Base-by-base conservation (phyloP, 2,113 vertebrate genomes). In the Pterocles gutturalis region DNA sequence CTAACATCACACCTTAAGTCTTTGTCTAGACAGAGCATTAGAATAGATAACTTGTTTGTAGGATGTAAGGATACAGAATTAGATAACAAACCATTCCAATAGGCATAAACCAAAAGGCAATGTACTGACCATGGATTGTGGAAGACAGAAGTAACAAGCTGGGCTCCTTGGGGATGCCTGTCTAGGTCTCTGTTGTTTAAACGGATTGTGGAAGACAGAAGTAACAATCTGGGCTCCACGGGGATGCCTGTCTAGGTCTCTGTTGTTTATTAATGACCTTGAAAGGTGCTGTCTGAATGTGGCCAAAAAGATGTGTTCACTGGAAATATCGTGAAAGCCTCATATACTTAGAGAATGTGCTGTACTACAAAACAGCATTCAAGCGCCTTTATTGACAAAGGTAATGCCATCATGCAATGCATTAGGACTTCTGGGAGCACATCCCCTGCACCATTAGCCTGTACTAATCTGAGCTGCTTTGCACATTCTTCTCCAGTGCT, bases 1-100 rank as follows among this genome's bases (percentile, higher is more conserved):
- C 49, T 80, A 96, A 81, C 83, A 88, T 92, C 85, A 60, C 92
- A 94, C 60, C 83, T 96, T 83, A 96, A 96, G 60, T 83, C 88
- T 94, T 95, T 81, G 83, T 92, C 92, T 94, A 92, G 91, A 93
- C 82, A 86, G 53, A 77, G 53, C 38, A 82, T 92, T 92, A 94
- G 92, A 96, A 92, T n/a, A 94, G 83, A 62, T 93, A 87, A 84
- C 38, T 87, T 96, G 87, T 88, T 94, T 86, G 86, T 45, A 73
- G 71, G 38, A 79, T 78, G 54, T 26, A 93, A 90, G 46, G 81
- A 81, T 62, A 92, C 79, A 93, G 87, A 88, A 94, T 88, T 90
- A 96, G 93, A 60, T 80, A 96, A 89, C 64, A 95, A 93, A 92
- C 61, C 21, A 51, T 75, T 93, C 65, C 55, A 93, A 29, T 13